Evolutionary conservation across 2,113 vertebrate genomes (phyloP).

Genomic region (Otus sunia): DNA sequence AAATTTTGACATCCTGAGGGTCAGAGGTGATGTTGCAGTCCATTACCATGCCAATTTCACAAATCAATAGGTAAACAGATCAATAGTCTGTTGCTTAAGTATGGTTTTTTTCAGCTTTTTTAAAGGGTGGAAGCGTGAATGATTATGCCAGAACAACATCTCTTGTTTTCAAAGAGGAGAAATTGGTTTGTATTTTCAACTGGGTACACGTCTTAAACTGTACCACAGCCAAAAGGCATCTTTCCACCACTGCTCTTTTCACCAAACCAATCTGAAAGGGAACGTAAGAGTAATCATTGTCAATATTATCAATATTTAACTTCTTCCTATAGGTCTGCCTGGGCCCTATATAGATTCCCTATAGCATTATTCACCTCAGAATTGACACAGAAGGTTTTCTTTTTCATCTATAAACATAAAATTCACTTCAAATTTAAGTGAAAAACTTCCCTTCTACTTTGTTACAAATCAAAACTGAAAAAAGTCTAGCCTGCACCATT

Average conservation of each 20-base stretch:
- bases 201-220: background rate
- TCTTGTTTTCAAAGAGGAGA: background rate
- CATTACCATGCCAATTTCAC: background rate
- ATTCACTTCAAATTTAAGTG: background rate
- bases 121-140: background rate
- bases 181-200: background rate
- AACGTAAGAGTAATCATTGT: background rate
- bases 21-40: background rate
- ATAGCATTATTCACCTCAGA: background rate
- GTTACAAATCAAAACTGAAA: background rate
- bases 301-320: background rate
- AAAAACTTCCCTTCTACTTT: background rate
- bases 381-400: background rate
- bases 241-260: background rate
- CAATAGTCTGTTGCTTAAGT: background rate
- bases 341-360: background rate
- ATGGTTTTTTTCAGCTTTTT: background rate
- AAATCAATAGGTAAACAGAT: background rate
- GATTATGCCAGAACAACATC: background rate
- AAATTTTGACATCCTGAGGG: background rate
- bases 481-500: background rate
- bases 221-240: background rate
- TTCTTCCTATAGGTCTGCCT: background rate
- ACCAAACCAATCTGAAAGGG: background rate
- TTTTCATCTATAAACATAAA: background rate